Percentiles rank a stretch among this genome's conserved stretches.
phyloP scores from a whole-genome alignment of 1,140 invertebrate species.

The Lamellibrachia luymesi region DNA sequence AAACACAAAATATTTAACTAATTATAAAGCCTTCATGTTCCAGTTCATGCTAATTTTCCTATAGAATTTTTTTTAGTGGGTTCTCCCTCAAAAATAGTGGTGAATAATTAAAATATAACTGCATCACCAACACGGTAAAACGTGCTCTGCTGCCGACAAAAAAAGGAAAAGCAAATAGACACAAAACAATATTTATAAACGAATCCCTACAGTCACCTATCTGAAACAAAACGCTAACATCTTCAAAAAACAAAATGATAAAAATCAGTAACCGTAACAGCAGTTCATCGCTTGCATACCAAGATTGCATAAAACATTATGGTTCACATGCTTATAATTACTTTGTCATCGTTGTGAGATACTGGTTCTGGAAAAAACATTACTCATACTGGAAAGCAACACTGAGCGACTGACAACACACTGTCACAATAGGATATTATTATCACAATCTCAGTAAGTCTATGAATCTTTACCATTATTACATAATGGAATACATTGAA shows the following conservation, averaged over 20 bases:
- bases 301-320: not conserved
- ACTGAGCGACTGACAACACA: not conserved
- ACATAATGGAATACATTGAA: not conserved
- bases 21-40: too few species aligned
- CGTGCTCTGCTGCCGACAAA: not conserved
- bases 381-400: not conserved
- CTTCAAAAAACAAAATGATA: not conserved
- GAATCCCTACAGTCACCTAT: not conserved
- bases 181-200: not conserved
- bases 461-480: not conserved
- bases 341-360: not conserved
- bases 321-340: not conserved
- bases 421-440: not conserved
- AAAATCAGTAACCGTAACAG: not conserved
- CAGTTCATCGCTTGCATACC: not conserved
- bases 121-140: not conserved
- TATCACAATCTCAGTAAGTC: not conserved
- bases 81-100: too few species aligned
- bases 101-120: too few species aligned
- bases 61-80: too few species aligned
- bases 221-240: not conserved
- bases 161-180: not conserved
- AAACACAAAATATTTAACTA: too few species aligned
- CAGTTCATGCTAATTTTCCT: too few species aligned
- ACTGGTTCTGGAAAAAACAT: not conserved